Evolutionary conservation across 2,888 invertebrate species (phyloP).

Genomic region (Merodon equestris): DNA sequence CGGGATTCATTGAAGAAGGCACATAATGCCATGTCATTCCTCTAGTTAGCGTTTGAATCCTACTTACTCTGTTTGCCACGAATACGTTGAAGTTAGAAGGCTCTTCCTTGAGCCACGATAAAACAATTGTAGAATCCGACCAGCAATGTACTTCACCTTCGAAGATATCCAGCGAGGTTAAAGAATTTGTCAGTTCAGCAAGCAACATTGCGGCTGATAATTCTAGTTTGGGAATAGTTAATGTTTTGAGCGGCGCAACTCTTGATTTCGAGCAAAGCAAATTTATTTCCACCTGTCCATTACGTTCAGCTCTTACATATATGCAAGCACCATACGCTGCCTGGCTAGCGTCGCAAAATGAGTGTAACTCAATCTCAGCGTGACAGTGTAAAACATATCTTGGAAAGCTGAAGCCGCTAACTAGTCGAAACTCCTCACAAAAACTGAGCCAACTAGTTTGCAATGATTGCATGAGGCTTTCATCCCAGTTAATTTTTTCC

Average conservation of each 20-base stretch:
- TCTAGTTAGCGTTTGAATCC: slow-evolving; percentile 45
- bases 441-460: slow-evolving; percentile 14
- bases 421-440: too few species aligned
- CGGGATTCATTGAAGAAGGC: slow-evolving; percentile 39
- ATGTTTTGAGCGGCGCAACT: slow-evolving; percentile 39
- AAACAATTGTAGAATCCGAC: slow-evolving; percentile 45
- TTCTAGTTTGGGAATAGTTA: slow-evolving; percentile 60
- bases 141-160: slow-evolving; percentile 35
- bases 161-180: background rate
- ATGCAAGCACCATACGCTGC: slow-evolving; percentile 47
- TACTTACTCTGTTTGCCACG: slow-evolving; percentile 31
- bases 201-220: slow-evolving; percentile 45
- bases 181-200: slow-evolving; percentile 23
- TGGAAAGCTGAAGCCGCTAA: slow-evolving; percentile 32
- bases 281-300: slow-evolving; percentile 2
- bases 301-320: slow-evolving; percentile 32
- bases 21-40: slow-evolving; percentile 41
- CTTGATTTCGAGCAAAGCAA: slow-evolving; percentile 39
- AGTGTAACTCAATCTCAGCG: slow-evolving; percentile 43
- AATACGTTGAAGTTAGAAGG: slow-evolving; percentile 59
- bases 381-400: slow-evolving; percentile 20
- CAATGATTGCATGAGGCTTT: slow-evolving; percentile 46
- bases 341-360: slow-evolving; percentile 48
- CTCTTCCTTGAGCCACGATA: slow-evolving; percentile 48
- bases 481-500: slow-evolving; percentile 54